Evolutionary conservation across 1,140 invertebrate species (phyloP), one percentile per base, ranked within the genome.

Genomic region (Arctopsyche grandis): DNA sequence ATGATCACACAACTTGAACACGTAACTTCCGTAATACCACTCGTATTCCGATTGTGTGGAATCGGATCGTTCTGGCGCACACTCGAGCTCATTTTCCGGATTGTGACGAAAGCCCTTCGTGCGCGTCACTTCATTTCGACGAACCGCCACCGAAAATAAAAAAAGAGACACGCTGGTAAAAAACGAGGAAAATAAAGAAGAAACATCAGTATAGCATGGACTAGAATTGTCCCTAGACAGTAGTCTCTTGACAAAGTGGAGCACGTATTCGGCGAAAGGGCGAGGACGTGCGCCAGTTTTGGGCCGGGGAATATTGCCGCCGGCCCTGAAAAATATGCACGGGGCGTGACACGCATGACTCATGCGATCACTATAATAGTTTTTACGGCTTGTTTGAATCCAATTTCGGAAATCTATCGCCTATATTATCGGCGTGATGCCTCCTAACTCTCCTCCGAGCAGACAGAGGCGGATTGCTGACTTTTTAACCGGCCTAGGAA

Each of bases 241-340:
- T 26, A 14, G 58, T 14, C 56, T 66, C 48, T 66, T 66, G 63
- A 66, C 63, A 66, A 22, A 66, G 19, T 66, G 63, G 63, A 22
- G 63, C 63, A 66, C 63, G 63, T 26, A 26, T 24, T 12, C 24
- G 63, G 21, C 21, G 63, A 66, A 26, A 22, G 63, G 63, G 63
- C 63, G 63, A 66, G 26, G 63, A 66, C 63, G 63, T 66, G 63
- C 5, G 63, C 24, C 63, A 66, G 63, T 66, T 66, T 66, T 24
- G 9, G 63, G 21, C 19, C 63, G 48, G 48, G 16, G 16, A 14
- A 52, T 52, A 14, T 12, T 52, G 10, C 48, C 48, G 48, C 12
- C 4, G 9, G 21, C 19, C 12, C 24, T 66, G 63, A 66, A 66
- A 66, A 66, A 66, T 66, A 66, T 66, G 19, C 63, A 14, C 9